These are phyloP conservation scores for Tachysurus fulvidraco DNA, from an alignment of 2,113 vertebrate genomes.

Conservation along the genomic window DNA sequence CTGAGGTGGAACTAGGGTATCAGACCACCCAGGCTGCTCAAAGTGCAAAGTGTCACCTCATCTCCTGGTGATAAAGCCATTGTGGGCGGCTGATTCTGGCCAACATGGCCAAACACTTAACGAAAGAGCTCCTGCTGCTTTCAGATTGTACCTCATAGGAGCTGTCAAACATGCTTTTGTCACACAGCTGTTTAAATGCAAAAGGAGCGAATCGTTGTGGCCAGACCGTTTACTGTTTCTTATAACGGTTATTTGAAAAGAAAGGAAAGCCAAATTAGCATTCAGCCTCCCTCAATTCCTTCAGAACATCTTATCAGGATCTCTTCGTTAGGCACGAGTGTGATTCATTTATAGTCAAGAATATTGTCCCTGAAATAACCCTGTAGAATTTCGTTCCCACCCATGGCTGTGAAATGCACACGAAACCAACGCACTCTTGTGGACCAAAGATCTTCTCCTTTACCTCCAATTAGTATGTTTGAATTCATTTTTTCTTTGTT, in stretches of 20 bases:
- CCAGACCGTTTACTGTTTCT: neutral
- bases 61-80: conserved; percentile 51
- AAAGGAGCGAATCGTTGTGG: neutral
- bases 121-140: conserved; percentile 35
- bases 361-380: conserved; percentile 3
- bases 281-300: neutral
- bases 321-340: neutral
- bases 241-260: neutral
- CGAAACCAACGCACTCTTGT: neutral
- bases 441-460: neutral
- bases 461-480: neutral
- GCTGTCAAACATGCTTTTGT: neutral
- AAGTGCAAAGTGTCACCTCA: conserved; percentile 17
- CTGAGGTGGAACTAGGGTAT: neutral
- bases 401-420: neutral
- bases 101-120: conserved; percentile 18
- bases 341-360: neutral
- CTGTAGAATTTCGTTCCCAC: neutral
- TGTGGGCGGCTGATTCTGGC: conserved; percentile 39
- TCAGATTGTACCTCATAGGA: conserved; percentile 6
- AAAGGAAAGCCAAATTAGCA: neutral
- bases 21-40: conserved; percentile 52
- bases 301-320: neutral
- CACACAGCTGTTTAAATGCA: conserved; percentile 2
- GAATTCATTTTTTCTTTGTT: neutral